Percentiles rank a stretch among this genome's conserved stretches.
Conservation (phyloP, 2,888 invertebrate species). For the Candidula unifasciata region DNA sequence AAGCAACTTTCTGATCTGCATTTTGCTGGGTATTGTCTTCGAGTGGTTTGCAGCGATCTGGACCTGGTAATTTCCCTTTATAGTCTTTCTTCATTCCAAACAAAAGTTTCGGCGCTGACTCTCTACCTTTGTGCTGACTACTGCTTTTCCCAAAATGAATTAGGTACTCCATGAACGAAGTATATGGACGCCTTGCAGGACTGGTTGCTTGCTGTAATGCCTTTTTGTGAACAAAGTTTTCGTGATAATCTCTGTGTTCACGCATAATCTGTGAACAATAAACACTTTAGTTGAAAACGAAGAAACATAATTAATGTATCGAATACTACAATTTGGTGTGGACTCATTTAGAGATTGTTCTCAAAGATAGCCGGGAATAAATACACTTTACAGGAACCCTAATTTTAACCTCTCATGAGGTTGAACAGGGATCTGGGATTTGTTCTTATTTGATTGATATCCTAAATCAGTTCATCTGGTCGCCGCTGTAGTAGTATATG, state of each 20-base stretch:
- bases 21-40: slow-evolving; percentile 29
- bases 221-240: slow-evolving; percentile 4
- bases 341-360: too few species aligned
- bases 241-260: slow-evolving; percentile 35
- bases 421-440: too few species aligned
- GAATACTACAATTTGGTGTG: too few species aligned
- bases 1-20: slow-evolving; percentile 21
- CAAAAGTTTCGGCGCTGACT: neutral
- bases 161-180: neutral
- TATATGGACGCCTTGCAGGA: neutral
- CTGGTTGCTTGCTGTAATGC: neutral
- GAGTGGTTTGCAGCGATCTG: slow-evolving; percentile 27
- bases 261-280: slow-evolving; percentile 25
- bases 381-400: too few species aligned
- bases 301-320: too few species aligned
- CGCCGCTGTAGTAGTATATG: too few species aligned
- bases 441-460: too few species aligned
- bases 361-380: too few species aligned
- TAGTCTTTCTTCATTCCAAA: slow-evolving; percentile 1
- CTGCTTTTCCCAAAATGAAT: neutral
- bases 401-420: too few species aligned
- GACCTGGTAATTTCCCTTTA: neutral
- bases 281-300: neutral
- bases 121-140: neutral
- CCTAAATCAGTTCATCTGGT: too few species aligned